Percentiles rank a stretch among this genome's conserved stretches.
These are phyloP conservation scores for Calyptommatus sinebrachiatus DNA, from an alignment of 2,113 vertebrate genomes.

Conservation along the genomic window DNA sequence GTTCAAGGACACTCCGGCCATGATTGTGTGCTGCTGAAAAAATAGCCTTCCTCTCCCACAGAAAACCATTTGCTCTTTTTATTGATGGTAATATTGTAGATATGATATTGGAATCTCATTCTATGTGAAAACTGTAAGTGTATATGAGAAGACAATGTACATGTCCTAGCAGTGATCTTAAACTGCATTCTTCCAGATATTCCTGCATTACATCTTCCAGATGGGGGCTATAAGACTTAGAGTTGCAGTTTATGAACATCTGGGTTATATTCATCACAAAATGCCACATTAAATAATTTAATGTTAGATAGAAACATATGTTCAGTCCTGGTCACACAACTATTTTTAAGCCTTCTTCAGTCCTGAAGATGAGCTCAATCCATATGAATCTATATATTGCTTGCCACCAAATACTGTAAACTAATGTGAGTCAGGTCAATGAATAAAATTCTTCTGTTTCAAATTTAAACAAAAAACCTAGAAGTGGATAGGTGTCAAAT, in stretches of 20 bases:
- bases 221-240: too few relatives aligned
- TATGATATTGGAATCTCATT: not conserved
- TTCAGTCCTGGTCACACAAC: too few relatives aligned
- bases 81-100: not conserved
- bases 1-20: not conserved
- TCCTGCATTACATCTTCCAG: too few relatives aligned
- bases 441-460: not conserved
- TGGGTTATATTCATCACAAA: not conserved
- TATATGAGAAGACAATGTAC: not conserved
- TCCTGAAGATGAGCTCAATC: too few relatives aligned
- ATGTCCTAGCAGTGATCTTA: not conserved
- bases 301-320: too few relatives aligned
- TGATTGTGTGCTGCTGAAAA: not conserved
- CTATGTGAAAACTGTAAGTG: not conserved
- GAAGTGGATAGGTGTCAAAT: not conserved
- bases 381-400: not conserved
- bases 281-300: not conserved
- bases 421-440: not conserved
- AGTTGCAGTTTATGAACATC: not conserved
- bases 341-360: too few relatives aligned
- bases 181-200: too few relatives aligned
- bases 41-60: not conserved
- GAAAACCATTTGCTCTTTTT: not conserved
- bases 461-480: not conserved
- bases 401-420: not conserved